These are phyloP conservation scores for Argyresthia goedartella DNA, from an alignment of 2,888 invertebrate genomes.

Conservation along the genomic window DNA sequence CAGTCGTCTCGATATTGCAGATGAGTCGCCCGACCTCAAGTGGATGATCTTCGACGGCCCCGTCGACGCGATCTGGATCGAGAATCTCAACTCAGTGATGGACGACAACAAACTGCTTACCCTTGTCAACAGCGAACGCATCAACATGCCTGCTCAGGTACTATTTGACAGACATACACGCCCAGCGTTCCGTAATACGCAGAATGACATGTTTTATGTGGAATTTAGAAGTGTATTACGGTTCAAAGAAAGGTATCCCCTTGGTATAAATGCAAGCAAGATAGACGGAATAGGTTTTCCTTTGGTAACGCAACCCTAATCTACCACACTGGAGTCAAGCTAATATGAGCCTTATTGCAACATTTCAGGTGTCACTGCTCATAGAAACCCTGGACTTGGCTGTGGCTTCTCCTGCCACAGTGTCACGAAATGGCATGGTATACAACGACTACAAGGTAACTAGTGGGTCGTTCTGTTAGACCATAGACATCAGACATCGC, in stretches of 20 bases:
- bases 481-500: too few relatives aligned
- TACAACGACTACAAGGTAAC: slow-evolving; percentile 89
- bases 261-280: too few relatives aligned
- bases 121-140: slow-evolving; percentile 91
- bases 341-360: background rate
- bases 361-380: slow-evolving; percentile 70
- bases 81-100: slow-evolving; percentile 96
- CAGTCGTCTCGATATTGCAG: slow-evolving; percentile 28
- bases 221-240: too few relatives aligned
- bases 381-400: slow-evolving; percentile 88
- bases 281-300: too few relatives aligned
- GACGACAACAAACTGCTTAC: slow-evolving; percentile 94
- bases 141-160: slow-evolving; percentile 81
- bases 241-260: too few relatives aligned
- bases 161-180: background rate
- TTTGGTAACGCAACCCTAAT: too few relatives aligned
- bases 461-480: too few relatives aligned
- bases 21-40: slow-evolving; percentile 83
- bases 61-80: slow-evolving; percentile 96
- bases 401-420: slow-evolving; percentile 91
- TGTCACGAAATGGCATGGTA: slow-evolving; percentile 95
- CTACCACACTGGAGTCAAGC: too few relatives aligned
- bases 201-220: too few relatives aligned
- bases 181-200: too few relatives aligned
- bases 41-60: slow-evolving; percentile 96